Conservation (phyloP, 2,888 invertebrate species). For the Nomada fucata region DNA sequence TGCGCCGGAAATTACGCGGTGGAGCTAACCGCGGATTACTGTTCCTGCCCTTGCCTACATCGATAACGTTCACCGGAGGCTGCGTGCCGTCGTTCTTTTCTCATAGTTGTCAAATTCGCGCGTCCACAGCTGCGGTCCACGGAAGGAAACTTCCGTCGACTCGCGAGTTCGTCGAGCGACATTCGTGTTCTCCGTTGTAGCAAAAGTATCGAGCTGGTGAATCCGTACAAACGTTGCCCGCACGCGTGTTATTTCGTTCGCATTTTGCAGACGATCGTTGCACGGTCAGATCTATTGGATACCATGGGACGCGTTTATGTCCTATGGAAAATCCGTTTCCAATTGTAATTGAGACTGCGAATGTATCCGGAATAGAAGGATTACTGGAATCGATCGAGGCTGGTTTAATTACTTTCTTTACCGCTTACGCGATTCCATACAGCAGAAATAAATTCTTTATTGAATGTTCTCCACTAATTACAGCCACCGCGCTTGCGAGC, state of each 20-base stretch:
- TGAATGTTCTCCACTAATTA: constrained; percentile 24
- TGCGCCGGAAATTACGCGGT: constrained; percentile 73
- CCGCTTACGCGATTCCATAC: constrained; percentile 1
- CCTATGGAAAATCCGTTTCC: not conserved
- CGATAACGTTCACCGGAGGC: constrained; percentile 30
- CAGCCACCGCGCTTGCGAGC: constrained; percentile 10
- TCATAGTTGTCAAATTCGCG: not conserved
- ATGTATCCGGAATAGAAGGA: not conserved
- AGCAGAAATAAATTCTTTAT: constrained; percentile 46
- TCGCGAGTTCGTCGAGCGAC: constrained; percentile 3
- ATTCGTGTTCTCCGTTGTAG: no score
- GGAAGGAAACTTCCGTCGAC: constrained; percentile 19
- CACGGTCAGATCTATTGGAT: not conserved
- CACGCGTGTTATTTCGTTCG: not conserved
- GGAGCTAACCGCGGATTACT: constrained; percentile 73
- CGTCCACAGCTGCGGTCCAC: not conserved
- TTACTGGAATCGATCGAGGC: not conserved
- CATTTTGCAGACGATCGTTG: not conserved
- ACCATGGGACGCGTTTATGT: no score
- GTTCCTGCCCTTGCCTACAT: constrained; percentile 75
- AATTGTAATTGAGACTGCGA: not conserved
- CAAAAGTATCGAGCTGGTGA: not conserved
- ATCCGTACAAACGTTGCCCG: not conserved
- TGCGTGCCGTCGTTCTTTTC: not conserved
- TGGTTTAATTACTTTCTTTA: constrained; percentile 2